A percentile compares a stretch with the other conserved stretches of the same genome.
Evolutionary conservation across 2,888 invertebrate genomes (phyloP).

Genomic region (Megaustenia siamemsis): DNA sequence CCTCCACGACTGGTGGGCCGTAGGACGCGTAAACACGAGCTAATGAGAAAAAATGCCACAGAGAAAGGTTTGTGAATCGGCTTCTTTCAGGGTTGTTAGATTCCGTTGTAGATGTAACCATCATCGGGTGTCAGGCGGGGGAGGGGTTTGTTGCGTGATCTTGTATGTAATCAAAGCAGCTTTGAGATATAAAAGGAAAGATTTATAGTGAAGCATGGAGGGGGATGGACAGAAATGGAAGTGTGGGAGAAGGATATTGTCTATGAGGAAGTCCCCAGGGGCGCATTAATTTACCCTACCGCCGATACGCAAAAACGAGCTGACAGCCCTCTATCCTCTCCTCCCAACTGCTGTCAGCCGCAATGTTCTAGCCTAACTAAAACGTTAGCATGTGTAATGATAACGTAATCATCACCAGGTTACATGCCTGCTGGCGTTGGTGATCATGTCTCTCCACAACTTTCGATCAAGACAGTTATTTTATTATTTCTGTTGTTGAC

Average conservation of each 20-base stretch:
- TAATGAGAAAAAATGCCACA: slow-evolving; percentile 45
- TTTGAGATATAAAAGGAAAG: neutral
- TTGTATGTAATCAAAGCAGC: slow-evolving; percentile 5
- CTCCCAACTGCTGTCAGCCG: no score
- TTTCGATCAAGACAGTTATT: no score
- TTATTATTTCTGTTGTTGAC: no score
- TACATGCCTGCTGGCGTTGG: no score
- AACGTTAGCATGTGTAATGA: no score
- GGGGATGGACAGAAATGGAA: no score
- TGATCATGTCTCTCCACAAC: neutral
- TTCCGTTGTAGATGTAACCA: neutral
- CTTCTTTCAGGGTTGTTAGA: slow-evolving; percentile 15
- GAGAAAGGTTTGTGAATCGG: neutral
- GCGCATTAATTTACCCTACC: no score
- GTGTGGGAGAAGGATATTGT: neutral
- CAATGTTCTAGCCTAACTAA: no score
- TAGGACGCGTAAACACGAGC: slow-evolving; percentile 48
- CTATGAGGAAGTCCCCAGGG: no score
- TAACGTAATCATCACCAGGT: no score
- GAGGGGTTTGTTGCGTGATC: neutral
- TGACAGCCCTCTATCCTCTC: no score
- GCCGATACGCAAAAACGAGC: no score
- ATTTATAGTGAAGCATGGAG: neutral
- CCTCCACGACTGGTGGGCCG: slow-evolving; percentile 1
- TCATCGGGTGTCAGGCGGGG: neutral